Evolutionary conservation across 2,113 vertebrate genomes (phyloP).

Genomic region (Prochilodus magdalenae): DNA sequence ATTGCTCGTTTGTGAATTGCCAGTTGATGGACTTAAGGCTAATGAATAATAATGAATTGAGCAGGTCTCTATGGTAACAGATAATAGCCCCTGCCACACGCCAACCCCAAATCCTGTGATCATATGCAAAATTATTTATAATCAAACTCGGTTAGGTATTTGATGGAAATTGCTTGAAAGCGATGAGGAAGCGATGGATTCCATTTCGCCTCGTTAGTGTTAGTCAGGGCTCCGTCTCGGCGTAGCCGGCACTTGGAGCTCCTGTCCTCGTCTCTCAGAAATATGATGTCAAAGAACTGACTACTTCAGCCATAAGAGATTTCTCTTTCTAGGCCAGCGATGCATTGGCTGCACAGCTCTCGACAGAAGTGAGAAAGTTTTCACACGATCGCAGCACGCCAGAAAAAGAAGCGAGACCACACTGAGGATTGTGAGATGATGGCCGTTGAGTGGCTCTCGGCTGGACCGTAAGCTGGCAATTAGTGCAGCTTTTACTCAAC

Average conservation of each 20-base stretch:
- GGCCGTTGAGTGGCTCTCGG: neutral
- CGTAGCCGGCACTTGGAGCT: neutral
- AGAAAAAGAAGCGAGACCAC: neutral
- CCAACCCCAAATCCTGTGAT: neutral
- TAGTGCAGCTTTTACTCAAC: neutral
- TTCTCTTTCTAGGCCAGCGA: slow-evolving; percentile 7
- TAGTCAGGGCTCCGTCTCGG: neutral
- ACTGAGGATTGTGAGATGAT: neutral
- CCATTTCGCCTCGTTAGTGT: neutral
- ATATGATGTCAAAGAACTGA: slow-evolving; percentile 8
- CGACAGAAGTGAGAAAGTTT: neutral
- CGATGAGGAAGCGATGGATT: neutral
- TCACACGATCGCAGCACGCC: neutral
- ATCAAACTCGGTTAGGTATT: neutral
- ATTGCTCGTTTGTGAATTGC: slow-evolving; percentile 24
- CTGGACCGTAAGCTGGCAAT: neutral
- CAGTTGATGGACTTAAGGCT: slow-evolving; percentile 6
- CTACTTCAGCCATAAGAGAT: slow-evolving; percentile 14
- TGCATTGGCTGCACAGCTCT: neutral
- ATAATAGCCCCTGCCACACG: neutral
- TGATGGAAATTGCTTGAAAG: neutral
- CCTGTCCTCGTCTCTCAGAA: neutral
- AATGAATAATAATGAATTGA: slow-evolving; percentile 25
- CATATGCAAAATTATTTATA: slow-evolving; percentile 1
- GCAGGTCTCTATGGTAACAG: slow-evolving; percentile 31